Evolutionary conservation across 2,888 invertebrate genomes (phyloP).

Genomic region (Synergus umbraculus): DNA sequence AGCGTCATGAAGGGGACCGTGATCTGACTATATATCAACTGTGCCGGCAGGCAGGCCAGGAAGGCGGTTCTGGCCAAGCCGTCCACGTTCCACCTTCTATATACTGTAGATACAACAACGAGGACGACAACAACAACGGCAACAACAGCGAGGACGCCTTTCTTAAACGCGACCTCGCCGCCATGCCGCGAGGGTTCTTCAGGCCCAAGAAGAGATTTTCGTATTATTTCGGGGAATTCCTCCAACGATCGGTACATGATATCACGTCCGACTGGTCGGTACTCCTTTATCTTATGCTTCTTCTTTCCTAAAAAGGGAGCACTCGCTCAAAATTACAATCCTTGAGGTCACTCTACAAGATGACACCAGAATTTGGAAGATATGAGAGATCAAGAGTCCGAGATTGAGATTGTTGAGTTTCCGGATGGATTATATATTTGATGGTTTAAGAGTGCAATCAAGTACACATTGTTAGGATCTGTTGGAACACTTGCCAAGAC

Average conservation of each 20-base stretch:
- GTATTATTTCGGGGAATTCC: slow-evolving; percentile 41
- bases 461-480: not conserved
- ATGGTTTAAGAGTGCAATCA: not conserved
- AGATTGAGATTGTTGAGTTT: not conserved
- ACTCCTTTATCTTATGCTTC: not conserved
- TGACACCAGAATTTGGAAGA: slow-evolving; percentile 50
- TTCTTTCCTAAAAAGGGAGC: slow-evolving; percentile 26
- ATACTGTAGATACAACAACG: slow-evolving; percentile 26
- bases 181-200: slow-evolving; percentile 3
- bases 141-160: slow-evolving; percentile 47
- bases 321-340: slow-evolving; percentile 42
- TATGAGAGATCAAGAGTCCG: not conserved
- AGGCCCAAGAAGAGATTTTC: slow-evolving; percentile 35
- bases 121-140: slow-evolving; percentile 22
- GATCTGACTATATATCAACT: slow-evolving; percentile 73
- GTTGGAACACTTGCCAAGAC: not conserved
- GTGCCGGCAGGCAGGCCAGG: slow-evolving; percentile 48
- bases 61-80: slow-evolving; percentile 43
- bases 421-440: not conserved
- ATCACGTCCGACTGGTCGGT: slow-evolving; percentile 6
- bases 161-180: slow-evolving; percentile 44
- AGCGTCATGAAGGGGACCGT: slow-evolving; percentile 72
- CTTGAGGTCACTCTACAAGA: slow-evolving; percentile 54
- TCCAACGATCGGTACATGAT: slow-evolving; percentile 41
- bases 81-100: slow-evolving; percentile 35